phyloP scores from a whole-genome alignment of 2,113 vertebrate genomes.

The Myotis brandtii region DNA sequence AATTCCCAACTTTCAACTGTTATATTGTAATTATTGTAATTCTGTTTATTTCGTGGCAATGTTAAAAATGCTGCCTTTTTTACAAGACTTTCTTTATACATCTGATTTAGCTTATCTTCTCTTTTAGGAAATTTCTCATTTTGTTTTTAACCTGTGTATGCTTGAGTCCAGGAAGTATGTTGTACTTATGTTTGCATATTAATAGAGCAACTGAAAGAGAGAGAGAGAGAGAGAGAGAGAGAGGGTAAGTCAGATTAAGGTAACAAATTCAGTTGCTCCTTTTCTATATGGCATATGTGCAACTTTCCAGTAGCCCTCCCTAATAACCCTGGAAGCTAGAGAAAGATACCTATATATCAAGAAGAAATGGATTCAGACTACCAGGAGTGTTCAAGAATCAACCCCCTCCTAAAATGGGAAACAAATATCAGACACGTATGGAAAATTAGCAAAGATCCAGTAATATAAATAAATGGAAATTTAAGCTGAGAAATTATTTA shows the following conservation, averaged over 20 bases:
- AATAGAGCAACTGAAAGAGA: too few species aligned
- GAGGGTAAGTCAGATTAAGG: too few species aligned
- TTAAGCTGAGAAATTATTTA: not conserved
- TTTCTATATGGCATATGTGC: not conserved
- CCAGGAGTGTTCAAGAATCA: not conserved
- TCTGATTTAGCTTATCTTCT: not conserved
- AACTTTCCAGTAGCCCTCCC: not conserved
- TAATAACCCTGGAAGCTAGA: not conserved
- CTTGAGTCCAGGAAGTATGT: not conserved
- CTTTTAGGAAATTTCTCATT: not conserved
- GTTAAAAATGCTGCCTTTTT: not conserved
- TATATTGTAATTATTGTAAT: conserved; percentile 32
- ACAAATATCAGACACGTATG: not conserved
- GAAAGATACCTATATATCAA: not conserved
- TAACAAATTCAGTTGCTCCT: too few species aligned
- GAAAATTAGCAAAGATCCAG: not conserved
- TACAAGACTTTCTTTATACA: not conserved
- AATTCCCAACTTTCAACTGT: not conserved
- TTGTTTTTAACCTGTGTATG: not conserved
- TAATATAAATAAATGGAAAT: not conserved
- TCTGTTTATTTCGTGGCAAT: not conserved
- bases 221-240: too few species aligned
- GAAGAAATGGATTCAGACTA: not conserved
- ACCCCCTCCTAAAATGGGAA: not conserved
- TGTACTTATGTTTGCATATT: not conserved